Percentiles rank a stretch among this genome's conserved stretches.
These are phyloP conservation scores for Calliopsis andreniformis DNA, from an alignment of 1,140 invertebrate genomes.

Conservation along the genomic window DNA sequence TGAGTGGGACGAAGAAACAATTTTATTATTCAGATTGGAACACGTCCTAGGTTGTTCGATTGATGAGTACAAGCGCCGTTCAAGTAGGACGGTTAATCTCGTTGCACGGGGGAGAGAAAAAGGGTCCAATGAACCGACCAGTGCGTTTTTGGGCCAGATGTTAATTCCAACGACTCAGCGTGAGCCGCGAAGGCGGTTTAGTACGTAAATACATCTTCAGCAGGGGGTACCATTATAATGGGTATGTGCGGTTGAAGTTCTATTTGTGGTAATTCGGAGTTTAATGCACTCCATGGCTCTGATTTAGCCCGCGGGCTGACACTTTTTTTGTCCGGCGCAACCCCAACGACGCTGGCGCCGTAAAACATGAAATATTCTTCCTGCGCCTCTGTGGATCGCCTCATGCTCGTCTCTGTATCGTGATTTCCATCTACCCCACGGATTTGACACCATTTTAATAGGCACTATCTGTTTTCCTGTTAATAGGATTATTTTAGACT, in stretches of 20 bases:
- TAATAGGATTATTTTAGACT: neutral
- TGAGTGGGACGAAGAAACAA: neutral
- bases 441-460: slow-evolving; percentile 16
- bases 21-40: neutral
- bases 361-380: slow-evolving; percentile 76
- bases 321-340: slow-evolving; percentile 62
- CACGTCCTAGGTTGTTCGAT: slow-evolving; percentile 21
- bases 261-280: slow-evolving; percentile 82
- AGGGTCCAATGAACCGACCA: slow-evolving; percentile 62
- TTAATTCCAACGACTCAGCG: slow-evolving; percentile 78
- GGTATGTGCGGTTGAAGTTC: slow-evolving; percentile 80
- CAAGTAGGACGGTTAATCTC: slow-evolving; percentile 30
- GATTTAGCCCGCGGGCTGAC: slow-evolving; percentile 71
- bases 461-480: neutral
- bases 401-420: neutral
- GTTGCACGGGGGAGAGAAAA: slow-evolving; percentile 48
- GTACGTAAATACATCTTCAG: slow-evolving; percentile 80
- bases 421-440: slow-evolving; percentile 19
- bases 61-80: neutral
- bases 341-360: slow-evolving; percentile 64
- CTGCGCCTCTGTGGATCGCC: slow-evolving; percentile 57
- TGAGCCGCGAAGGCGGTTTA: slow-evolving; percentile 77
- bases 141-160: slow-evolving; percentile 77
- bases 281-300: slow-evolving; percentile 78
- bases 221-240: slow-evolving; percentile 81